Percentiles rank a stretch among this genome's conserved stretches.
These are phyloP conservation scores for Pseudorasbora parva DNA, from an alignment of 2,113 vertebrate species.

Conservation along the genomic window DNA sequence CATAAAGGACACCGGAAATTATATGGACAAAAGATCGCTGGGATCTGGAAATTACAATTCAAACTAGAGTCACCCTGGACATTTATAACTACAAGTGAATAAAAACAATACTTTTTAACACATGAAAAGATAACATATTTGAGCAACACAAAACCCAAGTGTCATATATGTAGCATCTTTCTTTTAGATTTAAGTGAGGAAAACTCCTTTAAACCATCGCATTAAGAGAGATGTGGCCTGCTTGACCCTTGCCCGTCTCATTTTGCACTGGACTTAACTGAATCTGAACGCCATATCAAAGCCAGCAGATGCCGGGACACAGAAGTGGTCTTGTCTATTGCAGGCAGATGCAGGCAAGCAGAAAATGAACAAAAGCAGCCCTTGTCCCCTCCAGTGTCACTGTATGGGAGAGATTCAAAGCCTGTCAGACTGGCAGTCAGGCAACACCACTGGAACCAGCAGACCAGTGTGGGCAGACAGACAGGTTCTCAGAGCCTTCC, in stretches of 20 bases:
- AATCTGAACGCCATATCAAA: conserved; percentile 56
- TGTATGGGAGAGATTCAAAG: conserved; percentile 41
- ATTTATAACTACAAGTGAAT: not conserved
- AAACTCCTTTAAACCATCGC: not conserved
- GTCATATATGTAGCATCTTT: not conserved
- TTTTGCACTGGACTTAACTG: conserved; percentile 29
- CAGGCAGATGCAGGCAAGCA: conserved; percentile 56
- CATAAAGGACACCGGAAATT: not conserved
- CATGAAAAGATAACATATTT: not conserved
- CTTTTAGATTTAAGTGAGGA: not conserved
- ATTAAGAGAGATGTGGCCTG: conserved; percentile 31
- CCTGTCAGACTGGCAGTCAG: conserved; percentile 42
- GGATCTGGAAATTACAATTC: not conserved
- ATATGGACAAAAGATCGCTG: not conserved
- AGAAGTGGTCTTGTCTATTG: conserved; percentile 59
- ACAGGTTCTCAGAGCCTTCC: conserved; percentile 6
- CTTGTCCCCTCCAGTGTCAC: conserved; percentile 57
- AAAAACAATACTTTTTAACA: too few species aligned
- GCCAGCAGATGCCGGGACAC: conserved; percentile 57
- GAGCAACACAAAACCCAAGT: not conserved
- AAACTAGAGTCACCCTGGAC: not conserved
- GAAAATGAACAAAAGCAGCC: conserved; percentile 61
- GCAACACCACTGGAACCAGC: conserved; percentile 31
- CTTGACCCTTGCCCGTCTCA: conserved; percentile 35
- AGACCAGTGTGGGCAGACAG: not conserved